These are phyloP conservation scores for Coryphaenoides rupestris DNA, from an alignment of 2,113 vertebrate genomes.

Conservation along the genomic window DNA sequence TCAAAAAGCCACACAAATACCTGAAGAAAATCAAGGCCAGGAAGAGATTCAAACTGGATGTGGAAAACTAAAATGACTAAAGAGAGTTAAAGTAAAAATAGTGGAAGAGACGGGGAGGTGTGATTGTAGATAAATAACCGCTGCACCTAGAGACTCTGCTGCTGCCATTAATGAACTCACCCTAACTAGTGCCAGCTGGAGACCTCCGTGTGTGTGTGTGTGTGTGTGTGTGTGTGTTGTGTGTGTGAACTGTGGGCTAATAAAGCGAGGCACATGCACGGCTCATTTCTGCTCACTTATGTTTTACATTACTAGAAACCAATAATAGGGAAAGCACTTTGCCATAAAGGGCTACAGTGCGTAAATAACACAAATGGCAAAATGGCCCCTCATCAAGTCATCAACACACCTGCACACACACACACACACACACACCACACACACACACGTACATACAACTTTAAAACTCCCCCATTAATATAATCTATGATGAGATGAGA, in stretches of 20 bases:
- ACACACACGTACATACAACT: background rate
- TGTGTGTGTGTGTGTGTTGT: constrained; percentile 9
- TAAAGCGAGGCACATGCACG: constrained; percentile 90
- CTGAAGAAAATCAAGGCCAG: too few relatives aligned
- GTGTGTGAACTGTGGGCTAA: constrained; percentile 71
- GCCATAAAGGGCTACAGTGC: constrained; percentile 89
- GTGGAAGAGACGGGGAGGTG: background rate
- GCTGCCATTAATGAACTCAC: constrained; percentile 77
- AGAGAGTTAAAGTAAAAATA: background rate
- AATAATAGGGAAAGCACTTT: constrained; percentile 89
- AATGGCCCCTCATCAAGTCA: constrained; percentile 85
- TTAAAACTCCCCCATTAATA: constrained; percentile 70
- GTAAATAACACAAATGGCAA: constrained; percentile 96
- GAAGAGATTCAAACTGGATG: background rate
- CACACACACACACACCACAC: background rate
- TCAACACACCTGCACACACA: constrained; percentile 19
- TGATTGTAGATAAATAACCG: constrained; percentile 61
- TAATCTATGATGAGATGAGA: constrained; percentile 62
- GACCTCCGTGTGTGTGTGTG: constrained; percentile 25
- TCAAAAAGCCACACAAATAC: too few relatives aligned
- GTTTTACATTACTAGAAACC: constrained; percentile 97
- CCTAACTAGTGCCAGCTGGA: constrained; percentile 83
- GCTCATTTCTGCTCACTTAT: constrained; percentile 96
- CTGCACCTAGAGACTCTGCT: constrained; percentile 69
- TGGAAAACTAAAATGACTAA: background rate